phyloP scores from a whole-genome alignment of 2,888 invertebrate species.

The Phortica okadai region DNA sequence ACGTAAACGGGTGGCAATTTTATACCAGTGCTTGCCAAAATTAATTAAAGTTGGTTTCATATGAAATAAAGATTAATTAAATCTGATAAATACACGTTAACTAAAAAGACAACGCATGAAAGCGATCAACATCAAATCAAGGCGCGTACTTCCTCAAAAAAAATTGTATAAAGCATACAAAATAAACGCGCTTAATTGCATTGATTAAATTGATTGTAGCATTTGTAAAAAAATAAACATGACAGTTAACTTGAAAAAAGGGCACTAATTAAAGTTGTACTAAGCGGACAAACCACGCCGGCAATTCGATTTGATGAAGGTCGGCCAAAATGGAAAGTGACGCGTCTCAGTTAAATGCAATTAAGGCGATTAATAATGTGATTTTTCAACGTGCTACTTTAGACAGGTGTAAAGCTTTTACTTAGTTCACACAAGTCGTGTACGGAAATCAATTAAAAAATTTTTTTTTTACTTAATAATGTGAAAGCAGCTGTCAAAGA shows the following conservation, averaged over 20 bases:
- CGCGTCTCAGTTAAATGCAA: not conserved
- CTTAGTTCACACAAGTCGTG: not conserved
- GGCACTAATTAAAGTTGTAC: not conserved
- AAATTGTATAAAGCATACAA: not conserved
- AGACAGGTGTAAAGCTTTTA: not conserved
- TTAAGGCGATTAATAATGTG: not conserved
- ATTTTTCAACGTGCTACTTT: not conserved
- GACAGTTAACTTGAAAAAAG: too few relatives aligned
- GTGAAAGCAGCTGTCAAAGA: not conserved
- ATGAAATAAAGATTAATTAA: constrained; percentile 25
- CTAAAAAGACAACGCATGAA: not conserved
- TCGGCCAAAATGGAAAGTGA: not conserved
- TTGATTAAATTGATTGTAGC: not conserved
- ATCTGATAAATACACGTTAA: constrained; percentile 11
- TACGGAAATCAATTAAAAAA: not conserved
- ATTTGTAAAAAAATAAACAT: not conserved
- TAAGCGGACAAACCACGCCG: not conserved
- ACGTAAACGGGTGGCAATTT: not conserved
- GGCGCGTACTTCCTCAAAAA: not conserved
- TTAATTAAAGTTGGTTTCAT: constrained; percentile 19
- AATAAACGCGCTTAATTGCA: not conserved
- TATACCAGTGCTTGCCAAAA: constrained; percentile 9
- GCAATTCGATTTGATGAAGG: not conserved
- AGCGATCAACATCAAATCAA: not conserved
- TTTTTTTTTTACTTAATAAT: not conserved